Evolutionary conservation across 30 jellyfish, hydroid and myxozoan species (phyloP).

Genomic region (Hydractinia symbiolongicarpus): DNA sequence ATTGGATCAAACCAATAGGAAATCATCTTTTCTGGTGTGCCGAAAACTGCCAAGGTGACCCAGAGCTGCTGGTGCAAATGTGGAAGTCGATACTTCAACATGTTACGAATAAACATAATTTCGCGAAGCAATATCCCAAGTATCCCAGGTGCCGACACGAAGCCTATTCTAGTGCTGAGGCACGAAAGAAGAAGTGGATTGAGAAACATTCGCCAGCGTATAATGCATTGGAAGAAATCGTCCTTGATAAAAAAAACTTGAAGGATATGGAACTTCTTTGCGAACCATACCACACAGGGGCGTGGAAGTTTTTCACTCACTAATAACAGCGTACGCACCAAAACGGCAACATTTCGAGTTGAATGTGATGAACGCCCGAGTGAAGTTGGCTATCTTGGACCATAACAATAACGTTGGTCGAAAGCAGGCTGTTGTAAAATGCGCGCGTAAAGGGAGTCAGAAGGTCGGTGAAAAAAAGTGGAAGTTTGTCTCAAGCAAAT

Average conservation of each 20-base stretch:
- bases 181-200: conserved; percentile 4
- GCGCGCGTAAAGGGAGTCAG: neutral
- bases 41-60: too few relatives aligned
- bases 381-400: conserved; percentile 25
- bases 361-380: conserved; percentile 27
- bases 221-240: conserved; percentile 16
- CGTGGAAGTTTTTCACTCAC: conserved; percentile 28
- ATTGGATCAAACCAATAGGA: too few relatives aligned
- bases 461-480: conserved; percentile 4
- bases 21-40: too few relatives aligned
- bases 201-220: conserved; percentile 24
- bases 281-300: conserved; percentile 23
- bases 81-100: too few relatives aligned
- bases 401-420: conserved; percentile 4
- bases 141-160: too few relatives aligned
- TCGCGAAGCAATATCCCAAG: too few relatives aligned
- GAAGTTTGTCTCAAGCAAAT: conserved; percentile 7
- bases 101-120: too few relatives aligned
- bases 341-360: conserved; percentile 29
- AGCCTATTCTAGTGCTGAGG: too few relatives aligned
- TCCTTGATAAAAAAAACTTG: conserved; percentile 10
- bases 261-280: neutral
- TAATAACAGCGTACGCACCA: conserved; percentile 14
- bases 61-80: too few relatives aligned
- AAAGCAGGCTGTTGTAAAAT: conserved; percentile 26